Base-by-base conservation (phyloP, 2,888 invertebrate species). In the Erpobdella octoculata region DNA sequence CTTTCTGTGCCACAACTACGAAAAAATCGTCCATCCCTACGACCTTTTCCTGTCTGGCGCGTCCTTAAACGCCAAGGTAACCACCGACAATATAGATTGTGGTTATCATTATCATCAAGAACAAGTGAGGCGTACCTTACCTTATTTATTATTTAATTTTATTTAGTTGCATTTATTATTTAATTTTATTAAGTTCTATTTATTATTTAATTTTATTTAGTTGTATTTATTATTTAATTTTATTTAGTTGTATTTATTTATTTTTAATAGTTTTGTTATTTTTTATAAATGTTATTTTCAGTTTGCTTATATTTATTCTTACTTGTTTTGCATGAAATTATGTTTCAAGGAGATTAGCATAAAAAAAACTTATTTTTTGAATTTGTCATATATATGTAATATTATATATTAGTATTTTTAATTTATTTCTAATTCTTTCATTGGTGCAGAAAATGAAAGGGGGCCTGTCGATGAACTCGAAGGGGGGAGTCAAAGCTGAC, bases 1-100 rank as follows among this genome's bases (percentile, higher is more conserved):
- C 37, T 79, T 77, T 18, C 85, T 97, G n/a, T 91, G 92, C 83
- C 89, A 87, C 74, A 93, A 96, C 83, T 97, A 96, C 81, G 94
- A 95, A 82, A 88, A 91, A 77, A 90, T 96, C 75, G 86, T 97
- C 36, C 92, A 91, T 83, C 96, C 97, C 0, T 97, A 90, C 82
- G 93, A 93, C 80, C 88, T 95, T 33, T 96, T 95, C 84, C 90
- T 91, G 80, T 89, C 88, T 78, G 92, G 85, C 18, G 83, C 83
- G 70, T 81, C 79, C 9, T 72, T 79, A 38, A 76, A 59, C 18
- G 36, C 59, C n/a, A 59, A 69, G 58, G 58, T 67, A 31, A 53
- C 21, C n/a, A n/a, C n/a, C n/a, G n/a, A n/a, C n/a, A n/a, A n/a
- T n/a, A n/a, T n/a, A n/a, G n/a, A n/a, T n/a, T n/a, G n/a, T n/a